A percentile compares a stretch with the other conserved stretches of the same genome.
These are phyloP conservation scores for Alligator mississippiensis DNA, from an alignment of 2,113 vertebrate genomes.

Conservation along the genomic window DNA sequence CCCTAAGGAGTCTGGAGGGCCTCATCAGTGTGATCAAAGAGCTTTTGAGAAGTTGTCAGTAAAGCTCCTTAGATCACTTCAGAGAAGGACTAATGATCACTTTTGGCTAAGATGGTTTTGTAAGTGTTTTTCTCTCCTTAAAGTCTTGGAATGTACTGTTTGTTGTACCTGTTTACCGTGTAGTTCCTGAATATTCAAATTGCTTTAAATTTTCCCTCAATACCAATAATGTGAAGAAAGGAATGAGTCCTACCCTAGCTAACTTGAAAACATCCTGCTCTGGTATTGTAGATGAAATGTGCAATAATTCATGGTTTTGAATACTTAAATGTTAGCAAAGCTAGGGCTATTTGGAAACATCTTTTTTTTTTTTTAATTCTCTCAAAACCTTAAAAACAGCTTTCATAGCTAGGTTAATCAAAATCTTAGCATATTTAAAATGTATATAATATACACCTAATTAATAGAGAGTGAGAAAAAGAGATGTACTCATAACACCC, in stretches of 20 bases:
- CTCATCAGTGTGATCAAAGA: conserved; percentile 29
- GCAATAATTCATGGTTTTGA: conserved; percentile 20
- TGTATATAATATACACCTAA: neutral
- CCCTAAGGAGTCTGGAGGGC: conserved; percentile 40
- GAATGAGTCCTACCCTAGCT: neutral
- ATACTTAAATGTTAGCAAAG: neutral
- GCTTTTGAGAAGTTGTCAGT: neutral
- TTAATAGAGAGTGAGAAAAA: conserved; percentile 14
- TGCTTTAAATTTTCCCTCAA: neutral
- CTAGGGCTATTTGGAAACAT: neutral
- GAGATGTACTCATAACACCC: neutral
- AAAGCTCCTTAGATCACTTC: neutral
- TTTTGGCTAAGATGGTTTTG: neutral
- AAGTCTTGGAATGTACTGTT: neutral
- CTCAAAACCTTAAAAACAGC: conserved; percentile 10
- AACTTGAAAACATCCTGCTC: neutral
- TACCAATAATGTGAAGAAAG: neutral
- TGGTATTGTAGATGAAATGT: conserved; percentile 18
- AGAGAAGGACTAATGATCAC: neutral
- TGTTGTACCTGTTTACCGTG: neutral
- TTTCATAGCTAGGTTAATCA: neutral
- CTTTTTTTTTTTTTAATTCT: neutral
- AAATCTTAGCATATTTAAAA: neutral
- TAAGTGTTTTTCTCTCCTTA: neutral
- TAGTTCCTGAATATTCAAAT: neutral